Conservation (phyloP, 2,888 invertebrate species). For the Ophion slaviceki region DNA sequence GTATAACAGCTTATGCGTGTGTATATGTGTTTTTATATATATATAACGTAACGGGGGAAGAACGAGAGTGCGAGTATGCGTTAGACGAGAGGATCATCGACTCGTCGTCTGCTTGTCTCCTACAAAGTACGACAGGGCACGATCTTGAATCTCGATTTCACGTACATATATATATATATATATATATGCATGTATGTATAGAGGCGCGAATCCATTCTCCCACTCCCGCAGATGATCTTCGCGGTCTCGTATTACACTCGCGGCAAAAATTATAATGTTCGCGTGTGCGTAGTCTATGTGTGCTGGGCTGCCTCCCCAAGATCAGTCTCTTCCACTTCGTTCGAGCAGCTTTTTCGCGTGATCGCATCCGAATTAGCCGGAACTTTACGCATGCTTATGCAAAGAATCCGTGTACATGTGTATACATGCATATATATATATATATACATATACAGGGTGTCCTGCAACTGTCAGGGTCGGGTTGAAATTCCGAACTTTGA, state of each 20-base stretch:
- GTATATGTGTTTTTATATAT: slow-evolving; percentile 44
- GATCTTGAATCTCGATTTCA: slow-evolving; percentile 77
- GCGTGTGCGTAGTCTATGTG: slow-evolving; percentile 9
- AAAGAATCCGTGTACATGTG: slow-evolving; percentile 9
- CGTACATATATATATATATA: slow-evolving; percentile 64
- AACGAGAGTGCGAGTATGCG: slow-evolving; percentile 67
- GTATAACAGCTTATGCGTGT: slow-evolving; percentile 29
- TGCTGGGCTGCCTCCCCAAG: slow-evolving; percentile 64
- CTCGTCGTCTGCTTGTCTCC: slow-evolving; percentile 42
- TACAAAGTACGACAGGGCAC: slow-evolving; percentile 36
- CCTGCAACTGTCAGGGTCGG: no score
- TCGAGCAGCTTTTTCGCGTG: slow-evolving; percentile 79
- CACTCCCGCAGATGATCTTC: slow-evolving; percentile 46
- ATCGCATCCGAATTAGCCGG: slow-evolving; percentile 76
- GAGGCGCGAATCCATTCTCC: slow-evolving; percentile 65
- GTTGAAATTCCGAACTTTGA: no score
- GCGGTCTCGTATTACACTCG: slow-evolving; percentile 76
- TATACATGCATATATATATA: neutral
- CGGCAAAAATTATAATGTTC: slow-evolving; percentile 47
- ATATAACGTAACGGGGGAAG: slow-evolving; percentile 51
- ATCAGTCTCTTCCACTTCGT: slow-evolving; percentile 80
- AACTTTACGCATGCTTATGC: slow-evolving; percentile 58
- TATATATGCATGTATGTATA: slow-evolving; percentile 64
- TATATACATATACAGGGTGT: no score
- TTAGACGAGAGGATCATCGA: slow-evolving; percentile 59